Evolutionary conservation across 30 jellyfish, hydroid and myxozoan species (phyloP).

Genomic region (Aurelia aurita complex sp. Pacific): DNA sequence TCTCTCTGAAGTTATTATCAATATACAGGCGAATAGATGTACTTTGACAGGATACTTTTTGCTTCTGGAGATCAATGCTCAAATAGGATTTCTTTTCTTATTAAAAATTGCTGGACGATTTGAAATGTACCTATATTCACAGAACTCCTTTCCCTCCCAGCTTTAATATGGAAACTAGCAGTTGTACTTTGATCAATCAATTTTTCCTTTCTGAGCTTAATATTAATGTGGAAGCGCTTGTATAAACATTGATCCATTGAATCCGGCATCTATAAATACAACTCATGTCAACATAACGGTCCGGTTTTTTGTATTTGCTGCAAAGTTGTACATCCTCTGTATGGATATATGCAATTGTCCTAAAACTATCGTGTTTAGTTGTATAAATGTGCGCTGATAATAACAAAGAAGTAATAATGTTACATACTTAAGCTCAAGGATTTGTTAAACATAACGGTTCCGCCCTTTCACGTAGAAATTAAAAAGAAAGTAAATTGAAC

Average conservation of each 20-base stretch:
- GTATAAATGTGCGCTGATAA: constrained; percentile 44
- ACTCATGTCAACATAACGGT: constrained; percentile 58
- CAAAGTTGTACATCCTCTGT: constrained; percentile 57
- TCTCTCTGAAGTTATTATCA: too few relatives aligned
- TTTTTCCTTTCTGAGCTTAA: too few relatives aligned
- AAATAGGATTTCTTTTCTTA: too few relatives aligned
- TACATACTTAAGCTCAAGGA: constrained; percentile 13
- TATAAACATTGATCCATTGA: constrained; percentile 44
- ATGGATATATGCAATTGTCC: constrained; percentile 21
- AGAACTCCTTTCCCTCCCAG: too few relatives aligned
- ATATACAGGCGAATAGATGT: too few relatives aligned
- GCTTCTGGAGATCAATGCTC: too few relatives aligned
- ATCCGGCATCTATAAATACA: constrained; percentile 7
- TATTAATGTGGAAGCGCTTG: too few relatives aligned
- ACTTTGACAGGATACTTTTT: too few relatives aligned
- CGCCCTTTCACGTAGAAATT: constrained; percentile 13
- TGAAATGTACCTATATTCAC: too few relatives aligned
- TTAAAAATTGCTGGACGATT: too few relatives aligned
- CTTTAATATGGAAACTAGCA: too few relatives aligned
- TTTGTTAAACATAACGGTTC: constrained; percentile 62
- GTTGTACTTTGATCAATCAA: too few relatives aligned
- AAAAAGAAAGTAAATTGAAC: neutral
- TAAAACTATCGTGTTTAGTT: constrained; percentile 30
- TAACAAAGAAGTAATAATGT: constrained; percentile 13
- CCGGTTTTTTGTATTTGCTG: constrained; percentile 58